Evolutionary conservation across 2,797 vertebrate species (phyloP), one percentile per base, ranked within the genome.

Genomic region (Hoplostethus mediterraneus): DNA sequence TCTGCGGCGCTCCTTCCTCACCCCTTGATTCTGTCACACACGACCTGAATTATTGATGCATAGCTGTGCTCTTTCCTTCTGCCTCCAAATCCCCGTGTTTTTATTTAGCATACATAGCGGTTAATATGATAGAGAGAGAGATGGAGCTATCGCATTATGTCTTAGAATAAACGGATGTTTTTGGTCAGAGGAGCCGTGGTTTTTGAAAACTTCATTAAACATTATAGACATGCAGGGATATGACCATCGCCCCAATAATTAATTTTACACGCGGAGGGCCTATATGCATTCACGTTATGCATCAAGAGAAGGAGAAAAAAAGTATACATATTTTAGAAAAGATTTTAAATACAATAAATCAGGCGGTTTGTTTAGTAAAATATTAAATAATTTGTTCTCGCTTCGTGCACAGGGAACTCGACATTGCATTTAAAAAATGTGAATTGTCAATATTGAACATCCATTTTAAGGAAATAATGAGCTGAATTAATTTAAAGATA

Each of bases 11-110:
- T 84, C 48, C 68, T 55, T 74, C 77, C 66, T 61, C 64, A 74
- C 59, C 67, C 30, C 75, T 58, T 70, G 21, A 3, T 28, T 83
- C 52, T 87, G 81, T 84, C 64, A 78, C 85, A 83, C 75, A 85
- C 60, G 30, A 84, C 66, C 77, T 87, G 76, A 89, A 77, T 82
- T 91, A 92, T 92, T 80, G 86, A 93, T 91, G 70, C 65, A 75
- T 77, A 82, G 87, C 53, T 78, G 70, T 47, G 79, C 75, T 74
- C 21, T 53, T 60, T 83, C 73, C 68, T 56, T 80, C 25, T 51
- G 33, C 48, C 7, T 53, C 45, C 17, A 38, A 57, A 17, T 7
- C 31, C 55, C 16, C 11, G n/a, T 42, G 14, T 61, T 76, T 69
- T 67, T 61, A 28, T 71, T 30, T 44, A 52, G 2, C 9, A n/a